These are phyloP conservation scores for Lobophora halterata DNA, from an alignment of 2,888 invertebrate species.

Conservation along the genomic window DNA sequence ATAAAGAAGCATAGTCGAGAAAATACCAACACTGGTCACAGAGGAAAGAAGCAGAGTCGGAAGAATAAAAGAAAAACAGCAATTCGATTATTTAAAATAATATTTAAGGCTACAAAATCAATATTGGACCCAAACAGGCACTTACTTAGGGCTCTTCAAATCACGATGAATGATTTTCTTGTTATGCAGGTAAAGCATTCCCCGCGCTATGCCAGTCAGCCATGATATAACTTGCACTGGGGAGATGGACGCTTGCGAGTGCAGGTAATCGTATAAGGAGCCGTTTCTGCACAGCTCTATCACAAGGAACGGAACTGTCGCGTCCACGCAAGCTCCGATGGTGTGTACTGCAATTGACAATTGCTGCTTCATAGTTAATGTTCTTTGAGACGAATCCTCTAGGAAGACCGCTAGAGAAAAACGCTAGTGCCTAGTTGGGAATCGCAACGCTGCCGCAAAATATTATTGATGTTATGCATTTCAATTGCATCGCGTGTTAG, in stretches of 20 bases:
- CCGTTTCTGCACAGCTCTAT: slow-evolving; percentile 99
- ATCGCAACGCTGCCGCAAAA: no score
- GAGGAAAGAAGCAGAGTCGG: no score
- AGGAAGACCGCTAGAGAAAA: no score
- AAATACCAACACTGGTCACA: no score
- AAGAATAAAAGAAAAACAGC: no score
- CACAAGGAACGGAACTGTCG: slow-evolving; percentile 96
- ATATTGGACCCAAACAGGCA: slow-evolving; percentile 3
- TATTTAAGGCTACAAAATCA: slow-evolving; percentile 3
- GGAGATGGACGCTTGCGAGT: slow-evolving; percentile 90
- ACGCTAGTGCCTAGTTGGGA: no score
- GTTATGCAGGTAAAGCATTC: slow-evolving; percentile 97
- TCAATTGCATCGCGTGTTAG: no score
- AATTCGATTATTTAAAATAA: no score
- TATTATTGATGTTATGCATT: no score
- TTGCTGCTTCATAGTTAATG: slow-evolving; percentile 7
- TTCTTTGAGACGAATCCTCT: no score
- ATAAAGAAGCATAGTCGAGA: no score
- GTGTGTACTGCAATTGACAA: slow-evolving; percentile 77
- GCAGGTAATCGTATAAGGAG: slow-evolving; percentile 94
- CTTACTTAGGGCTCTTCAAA: slow-evolving; percentile 99
- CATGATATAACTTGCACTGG: slow-evolving; percentile 94
- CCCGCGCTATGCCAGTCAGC: slow-evolving; percentile 97
- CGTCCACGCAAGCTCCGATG: slow-evolving; percentile 95
- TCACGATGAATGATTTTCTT: slow-evolving; percentile 99